These are phyloP conservation scores for Nettapus auritus DNA, from an alignment of 2,113 vertebrate species.

Conservation along the genomic window DNA sequence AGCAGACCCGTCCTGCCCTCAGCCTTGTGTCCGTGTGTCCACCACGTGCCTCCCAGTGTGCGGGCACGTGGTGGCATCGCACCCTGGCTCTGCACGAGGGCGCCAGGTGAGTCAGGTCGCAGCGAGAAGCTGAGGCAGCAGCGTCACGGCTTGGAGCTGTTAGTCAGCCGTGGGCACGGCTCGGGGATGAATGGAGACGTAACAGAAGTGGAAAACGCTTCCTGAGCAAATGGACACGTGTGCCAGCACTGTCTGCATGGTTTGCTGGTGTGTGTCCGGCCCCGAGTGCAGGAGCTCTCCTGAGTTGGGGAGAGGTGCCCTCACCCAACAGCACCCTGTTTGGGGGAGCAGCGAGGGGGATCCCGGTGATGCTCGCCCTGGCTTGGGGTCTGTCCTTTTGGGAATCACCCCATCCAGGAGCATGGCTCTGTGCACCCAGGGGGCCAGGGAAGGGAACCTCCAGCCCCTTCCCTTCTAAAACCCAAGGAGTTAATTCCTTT, in stretches of 20 bases:
- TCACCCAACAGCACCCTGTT: neutral
- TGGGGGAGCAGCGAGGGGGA: neutral
- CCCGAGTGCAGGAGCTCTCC: neutral
- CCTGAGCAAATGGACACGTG: neutral
- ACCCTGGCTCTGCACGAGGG: neutral
- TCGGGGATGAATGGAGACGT: neutral
- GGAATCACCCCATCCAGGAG: neutral
- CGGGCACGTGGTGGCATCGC: rapidly evolving
- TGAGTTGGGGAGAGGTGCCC: rapidly evolving
- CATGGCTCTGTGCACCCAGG: neutral
- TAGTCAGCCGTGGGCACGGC: neutral
- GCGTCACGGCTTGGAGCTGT: neutral
- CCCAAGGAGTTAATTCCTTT: neutral
- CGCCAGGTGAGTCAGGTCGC: too few relatives aligned
- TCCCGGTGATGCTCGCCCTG: neutral
- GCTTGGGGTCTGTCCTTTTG: neutral
- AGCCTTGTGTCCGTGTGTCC: neutral
- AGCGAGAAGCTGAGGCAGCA: neutral
- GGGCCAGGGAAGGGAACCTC: too few relatives aligned
- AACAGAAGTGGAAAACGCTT: neutral
- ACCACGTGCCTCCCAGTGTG: rapidly evolving
- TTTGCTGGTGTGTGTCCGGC: neutral
- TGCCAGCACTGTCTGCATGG: neutral
- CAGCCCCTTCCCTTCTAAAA: neutral
- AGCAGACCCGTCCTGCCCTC: neutral